These are phyloP conservation scores for Gonocerus acuteangulatus DNA, from an alignment of 2,888 invertebrate species.

Conservation along the genomic window DNA sequence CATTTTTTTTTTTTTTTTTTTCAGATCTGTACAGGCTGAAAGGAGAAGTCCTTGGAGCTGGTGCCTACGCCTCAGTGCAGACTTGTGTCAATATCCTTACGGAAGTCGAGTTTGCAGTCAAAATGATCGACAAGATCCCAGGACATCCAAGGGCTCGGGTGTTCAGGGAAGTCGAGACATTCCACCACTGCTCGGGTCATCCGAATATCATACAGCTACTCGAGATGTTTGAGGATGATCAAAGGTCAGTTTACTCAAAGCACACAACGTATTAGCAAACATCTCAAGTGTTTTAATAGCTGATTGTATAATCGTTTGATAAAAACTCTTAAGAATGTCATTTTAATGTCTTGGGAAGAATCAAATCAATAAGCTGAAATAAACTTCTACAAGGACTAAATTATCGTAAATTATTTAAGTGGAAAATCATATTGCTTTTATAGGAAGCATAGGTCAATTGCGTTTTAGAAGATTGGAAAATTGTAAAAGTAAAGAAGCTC, in stretches of 20 bases:
- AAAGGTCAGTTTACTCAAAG: constrained; percentile 51
- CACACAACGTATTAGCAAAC: too few relatives aligned
- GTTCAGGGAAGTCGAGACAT: constrained; percentile 97
- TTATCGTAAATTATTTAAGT: too few relatives aligned
- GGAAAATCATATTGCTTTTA: too few relatives aligned
- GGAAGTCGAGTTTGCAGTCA: constrained; percentile 91
- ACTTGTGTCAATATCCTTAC: constrained; percentile 87
- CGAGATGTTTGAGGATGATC: constrained; percentile 95
- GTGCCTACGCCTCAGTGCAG: constrained; percentile 92
- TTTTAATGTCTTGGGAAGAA: too few relatives aligned
- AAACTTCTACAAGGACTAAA: too few relatives aligned
- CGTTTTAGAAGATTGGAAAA: too few relatives aligned
- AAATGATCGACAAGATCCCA: constrained; percentile 92
- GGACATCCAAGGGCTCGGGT: constrained; percentile 90
- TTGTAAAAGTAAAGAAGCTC: too few relatives aligned
- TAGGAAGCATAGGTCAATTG: too few relatives aligned
- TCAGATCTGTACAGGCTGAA: constrained; percentile 90
- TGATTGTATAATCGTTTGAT: too few relatives aligned
- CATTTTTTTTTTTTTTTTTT: constrained; percentile 37
- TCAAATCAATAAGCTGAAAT: too few relatives aligned
- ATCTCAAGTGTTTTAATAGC: too few relatives aligned
- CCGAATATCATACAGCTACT: constrained; percentile 95
- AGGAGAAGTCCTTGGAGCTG: constrained; percentile 91
- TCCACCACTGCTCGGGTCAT: constrained; percentile 96
- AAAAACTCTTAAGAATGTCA: too few relatives aligned